Evolutionary conservation across 2,113 vertebrate genomes (phyloP).

Genomic region (Oceanites oceanicus): DNA sequence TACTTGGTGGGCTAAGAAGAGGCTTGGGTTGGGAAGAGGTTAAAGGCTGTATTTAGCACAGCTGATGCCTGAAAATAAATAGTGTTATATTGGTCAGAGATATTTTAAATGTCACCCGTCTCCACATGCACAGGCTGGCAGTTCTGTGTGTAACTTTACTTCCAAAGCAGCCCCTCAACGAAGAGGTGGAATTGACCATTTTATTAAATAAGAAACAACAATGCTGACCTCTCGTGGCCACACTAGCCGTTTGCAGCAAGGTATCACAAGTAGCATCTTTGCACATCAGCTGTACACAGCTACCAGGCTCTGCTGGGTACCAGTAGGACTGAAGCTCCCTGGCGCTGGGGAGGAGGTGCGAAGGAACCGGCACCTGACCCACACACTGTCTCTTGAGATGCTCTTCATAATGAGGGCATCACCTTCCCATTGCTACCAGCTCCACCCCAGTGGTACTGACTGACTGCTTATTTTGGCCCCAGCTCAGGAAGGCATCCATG

Average conservation of each 20-base stretch:
- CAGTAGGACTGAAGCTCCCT: accelerated
- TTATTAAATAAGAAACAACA: background rate
- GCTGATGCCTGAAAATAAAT: background rate
- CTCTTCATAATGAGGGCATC: accelerated
- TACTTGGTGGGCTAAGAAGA: background rate
- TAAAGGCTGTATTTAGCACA: background rate
- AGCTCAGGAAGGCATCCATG: background rate
- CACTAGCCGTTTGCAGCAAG: background rate
- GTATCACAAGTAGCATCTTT: background rate
- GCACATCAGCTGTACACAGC: accelerated
- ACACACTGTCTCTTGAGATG: accelerated
- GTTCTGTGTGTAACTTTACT: accelerated
- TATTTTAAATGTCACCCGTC: background rate
- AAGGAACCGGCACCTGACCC: accelerated
- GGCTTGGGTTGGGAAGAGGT: background rate
- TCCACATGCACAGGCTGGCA: background rate
- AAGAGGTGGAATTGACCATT: accelerated
- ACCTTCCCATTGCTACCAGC: background rate
- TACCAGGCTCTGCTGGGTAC: background rate
- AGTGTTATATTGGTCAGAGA: background rate
- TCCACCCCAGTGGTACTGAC: too few species aligned
- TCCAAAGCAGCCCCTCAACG: background rate
- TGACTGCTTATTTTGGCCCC: background rate
- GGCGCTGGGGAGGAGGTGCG: too few species aligned
- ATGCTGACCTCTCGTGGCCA: conserved; percentile 58